Conservation (phyloP, 2,797 vertebrate genomes). For the Cirrhinus molitorella region DNA sequence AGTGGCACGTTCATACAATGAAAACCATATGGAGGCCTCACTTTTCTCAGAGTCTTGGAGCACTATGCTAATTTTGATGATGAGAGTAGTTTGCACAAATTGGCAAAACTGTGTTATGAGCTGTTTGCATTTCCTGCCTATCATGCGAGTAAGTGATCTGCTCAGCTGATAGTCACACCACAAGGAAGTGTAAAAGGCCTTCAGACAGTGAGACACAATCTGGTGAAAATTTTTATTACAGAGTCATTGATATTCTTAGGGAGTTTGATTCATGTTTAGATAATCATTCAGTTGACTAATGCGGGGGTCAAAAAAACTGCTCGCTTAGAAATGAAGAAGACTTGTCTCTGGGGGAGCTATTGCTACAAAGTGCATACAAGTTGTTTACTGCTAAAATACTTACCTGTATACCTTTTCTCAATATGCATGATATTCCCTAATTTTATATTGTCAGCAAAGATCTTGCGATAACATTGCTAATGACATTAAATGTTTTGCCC, state of each 20-base stretch:
- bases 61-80: constrained; percentile 63
- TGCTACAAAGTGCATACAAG: too few relatives aligned
- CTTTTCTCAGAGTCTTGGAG: constrained; percentile 51
- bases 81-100: constrained; percentile 58
- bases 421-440: too few relatives aligned
- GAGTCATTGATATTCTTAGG: background rate
- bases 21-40: constrained; percentile 63
- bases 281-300: background rate
- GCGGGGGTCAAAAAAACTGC: background rate
- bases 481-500: too few relatives aligned
- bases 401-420: too few relatives aligned
- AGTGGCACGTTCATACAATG: constrained; percentile 55
- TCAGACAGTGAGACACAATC: constrained; percentile 41
- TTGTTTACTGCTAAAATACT: too few relatives aligned
- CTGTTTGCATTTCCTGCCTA: constrained; percentile 78
- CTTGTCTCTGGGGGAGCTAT: too few relatives aligned
- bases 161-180: constrained; percentile 73
- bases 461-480: too few relatives aligned
- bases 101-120: constrained; percentile 63
- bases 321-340: too few relatives aligned
- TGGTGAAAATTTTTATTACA: constrained; percentile 7
- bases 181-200: constrained; percentile 73
- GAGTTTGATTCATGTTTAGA: background rate
- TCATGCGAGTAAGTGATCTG: constrained; percentile 67
- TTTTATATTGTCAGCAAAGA: too few relatives aligned